Percentiles rank a stretch among this genome's conserved stretches.
Evolutionary conservation across 1,140 invertebrate genomes (phyloP).

Genomic region (Ridgeia piscesae): DNA sequence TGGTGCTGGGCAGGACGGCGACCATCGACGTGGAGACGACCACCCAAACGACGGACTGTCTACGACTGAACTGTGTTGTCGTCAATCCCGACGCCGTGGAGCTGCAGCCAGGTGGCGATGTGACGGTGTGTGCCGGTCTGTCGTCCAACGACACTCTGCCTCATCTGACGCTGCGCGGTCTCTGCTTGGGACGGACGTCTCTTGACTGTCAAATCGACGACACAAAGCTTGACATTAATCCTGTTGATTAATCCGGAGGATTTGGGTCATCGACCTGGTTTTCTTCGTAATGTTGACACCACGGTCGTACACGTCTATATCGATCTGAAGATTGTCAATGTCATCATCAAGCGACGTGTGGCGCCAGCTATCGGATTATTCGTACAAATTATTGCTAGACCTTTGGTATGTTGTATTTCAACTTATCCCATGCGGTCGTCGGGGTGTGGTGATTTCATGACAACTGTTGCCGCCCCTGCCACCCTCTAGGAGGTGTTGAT

Average conservation of each 20-base stretch:
- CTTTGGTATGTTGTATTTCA: constrained; percentile 48
- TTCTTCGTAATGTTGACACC: constrained; percentile 47
- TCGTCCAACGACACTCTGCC: neutral
- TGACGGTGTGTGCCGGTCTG: neutral
- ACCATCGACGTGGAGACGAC: neutral
- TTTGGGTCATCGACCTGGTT: constrained; percentile 40
- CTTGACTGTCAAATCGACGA: neutral
- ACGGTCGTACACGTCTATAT: constrained; percentile 53
- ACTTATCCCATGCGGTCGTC: too few species aligned
- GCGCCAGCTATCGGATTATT: constrained; percentile 55
- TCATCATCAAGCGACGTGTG: constrained; percentile 50
- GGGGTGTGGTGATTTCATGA: too few species aligned
- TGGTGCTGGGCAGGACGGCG: too few species aligned
- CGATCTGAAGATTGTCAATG: constrained; percentile 52
- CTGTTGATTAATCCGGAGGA: constrained; percentile 39
- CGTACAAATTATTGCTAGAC: constrained; percentile 59
- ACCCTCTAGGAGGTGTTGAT: too few species aligned
- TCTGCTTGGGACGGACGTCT: neutral
- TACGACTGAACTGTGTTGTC: neutral
- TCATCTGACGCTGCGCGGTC: neutral
- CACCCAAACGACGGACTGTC: neutral
- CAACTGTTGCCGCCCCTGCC: too few species aligned
- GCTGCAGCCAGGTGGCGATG: neutral
- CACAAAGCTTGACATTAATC: too few species aligned
- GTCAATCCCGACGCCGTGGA: neutral